A percentile compares a stretch with the other conserved stretches of the same genome.
Evolutionary conservation across 1,140 invertebrate species (phyloP).

Genomic region (Thaumetopoea pityocampa): DNA sequence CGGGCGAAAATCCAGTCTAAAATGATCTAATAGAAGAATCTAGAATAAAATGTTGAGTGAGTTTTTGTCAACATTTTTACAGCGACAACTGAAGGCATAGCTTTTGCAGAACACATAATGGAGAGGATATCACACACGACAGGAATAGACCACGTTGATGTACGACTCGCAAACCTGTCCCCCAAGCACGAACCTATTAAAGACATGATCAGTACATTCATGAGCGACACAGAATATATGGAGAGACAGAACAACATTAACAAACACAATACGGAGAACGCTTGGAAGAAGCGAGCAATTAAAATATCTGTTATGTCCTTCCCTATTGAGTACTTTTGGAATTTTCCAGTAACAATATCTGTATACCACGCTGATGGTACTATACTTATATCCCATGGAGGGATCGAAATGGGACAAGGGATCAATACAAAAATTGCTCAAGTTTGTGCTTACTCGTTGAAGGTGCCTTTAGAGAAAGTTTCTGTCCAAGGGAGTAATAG

Average conservation of each 20-base stretch:
- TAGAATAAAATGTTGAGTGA: no score
- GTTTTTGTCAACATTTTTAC: conserved; percentile 3
- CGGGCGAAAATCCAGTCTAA: no score
- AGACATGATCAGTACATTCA: conserved; percentile 73
- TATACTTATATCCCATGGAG: conserved; percentile 81
- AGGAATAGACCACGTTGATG: conserved; percentile 82
- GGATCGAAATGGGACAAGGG: conserved; percentile 85
- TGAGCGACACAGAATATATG: conserved; percentile 74
- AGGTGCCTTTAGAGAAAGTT: conserved; percentile 83
- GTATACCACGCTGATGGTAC: conserved; percentile 82
- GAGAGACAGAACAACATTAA: conserved; percentile 64
- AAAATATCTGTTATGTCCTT: conserved; percentile 77
- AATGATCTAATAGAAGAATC: no score
- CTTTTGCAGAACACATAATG: conserved; percentile 87
- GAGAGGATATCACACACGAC: conserved; percentile 85
- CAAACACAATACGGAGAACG: conserved; percentile 71
- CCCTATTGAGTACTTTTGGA: conserved; percentile 67
- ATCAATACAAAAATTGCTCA: conserved; percentile 83
- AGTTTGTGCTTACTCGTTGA: conserved; percentile 84
- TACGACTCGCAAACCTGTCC: conserved; percentile 80
- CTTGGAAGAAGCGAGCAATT: conserved; percentile 82
- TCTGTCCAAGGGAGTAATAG: conserved; percentile 82
- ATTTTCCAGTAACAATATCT: conserved; percentile 77
- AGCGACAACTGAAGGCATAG: conserved; percentile 82
- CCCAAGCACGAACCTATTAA: conserved; percentile 57